Base-by-base conservation (phyloP, 2,113 vertebrate species). In the Triplophysa rosa region DNA sequence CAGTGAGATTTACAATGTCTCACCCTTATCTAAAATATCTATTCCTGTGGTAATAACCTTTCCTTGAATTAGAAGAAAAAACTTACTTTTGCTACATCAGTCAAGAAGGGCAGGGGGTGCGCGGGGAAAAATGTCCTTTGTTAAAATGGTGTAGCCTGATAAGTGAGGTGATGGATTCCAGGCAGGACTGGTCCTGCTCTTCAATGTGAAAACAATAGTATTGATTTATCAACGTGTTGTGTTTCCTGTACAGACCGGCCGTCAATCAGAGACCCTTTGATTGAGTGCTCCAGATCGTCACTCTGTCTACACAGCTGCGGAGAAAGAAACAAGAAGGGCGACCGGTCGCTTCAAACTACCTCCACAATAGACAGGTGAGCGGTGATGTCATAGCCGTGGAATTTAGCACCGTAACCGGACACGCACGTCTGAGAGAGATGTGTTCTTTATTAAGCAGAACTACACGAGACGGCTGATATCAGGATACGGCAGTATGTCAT, bases 141-240 rank as follows among this genome's bases (percentile, higher is more conserved):
- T 85, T 87, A 77, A 80, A 86, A 86, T 70, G 79, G 69, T 80
- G 69, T 74, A 90, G 83, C 77, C 77, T 84, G 86, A 90, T 88
- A 86, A 90, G 82, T 85, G 80, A 87, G 74, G 80, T 85, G 84
- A 87, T 90, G 87, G 82, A 87, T 88, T 91, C 87, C 89, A 90
- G 89, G 87, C 87, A 86, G 83, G 80, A 86, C 78, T 67, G 80
- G 84, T 83, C 79, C 84, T 84, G 83, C 82, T 86, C 84, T 81
- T 87, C 86, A 89, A 87, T 74, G 77, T 82, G 80, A 85, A 90
- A 92, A 90, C 87, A 90, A 91, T 86, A 87, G 82, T 84, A 89
- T 86, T 85, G 86, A 90, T 90, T 89, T 85, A 88, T 83, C 80
- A 87, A 86, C 82, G 84, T 85, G 87, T 85, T 89, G 83, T 92